Evolutionary conservation across 2,888 invertebrate species (phyloP).

Genomic region (Cynaeus angustus): DNA sequence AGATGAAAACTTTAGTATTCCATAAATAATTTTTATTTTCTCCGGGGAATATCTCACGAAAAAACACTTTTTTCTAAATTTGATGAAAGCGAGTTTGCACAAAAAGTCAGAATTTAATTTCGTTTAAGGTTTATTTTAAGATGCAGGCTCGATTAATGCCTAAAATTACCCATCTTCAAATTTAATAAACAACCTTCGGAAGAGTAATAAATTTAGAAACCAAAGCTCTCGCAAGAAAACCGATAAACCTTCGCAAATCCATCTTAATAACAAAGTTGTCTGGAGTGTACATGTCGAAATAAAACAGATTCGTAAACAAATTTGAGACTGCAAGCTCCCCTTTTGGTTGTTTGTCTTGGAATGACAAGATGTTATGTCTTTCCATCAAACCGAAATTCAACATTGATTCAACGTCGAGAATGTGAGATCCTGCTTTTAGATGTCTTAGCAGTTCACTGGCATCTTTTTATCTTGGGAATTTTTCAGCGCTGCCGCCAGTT

Average conservation of each 20-base stretch:
- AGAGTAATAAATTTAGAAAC: no score
- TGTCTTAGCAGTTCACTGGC: slow-evolving; percentile 2
- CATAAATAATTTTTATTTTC: no score
- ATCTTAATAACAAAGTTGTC: slow-evolving; percentile 17
- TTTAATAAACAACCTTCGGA: no score
- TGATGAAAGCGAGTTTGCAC: no score
- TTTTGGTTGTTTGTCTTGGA: neutral
- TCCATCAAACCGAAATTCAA: slow-evolving; percentile 3
- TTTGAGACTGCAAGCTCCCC: slow-evolving; percentile 1
- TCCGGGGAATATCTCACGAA: no score
- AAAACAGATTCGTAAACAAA: slow-evolving; percentile 10
- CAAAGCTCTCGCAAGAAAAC: neutral
- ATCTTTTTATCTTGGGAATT: neutral
- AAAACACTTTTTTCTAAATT: no score
- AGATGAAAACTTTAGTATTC: no score
- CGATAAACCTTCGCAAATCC: slow-evolving; percentile 3
- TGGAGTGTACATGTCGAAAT: no score
- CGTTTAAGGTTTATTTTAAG: no score
- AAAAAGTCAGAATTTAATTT: no score
- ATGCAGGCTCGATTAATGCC: no score
- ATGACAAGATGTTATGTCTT: slow-evolving; percentile 3
- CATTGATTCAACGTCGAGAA: neutral
- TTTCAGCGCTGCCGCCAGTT: slow-evolving; percentile 6
- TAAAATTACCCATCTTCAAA: no score
- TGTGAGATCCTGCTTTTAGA: slow-evolving; percentile 10